These are phyloP conservation scores for Microctenopoma steveboyesi DNA, from an alignment of 2,797 vertebrate genomes.

Conservation along the genomic window DNA sequence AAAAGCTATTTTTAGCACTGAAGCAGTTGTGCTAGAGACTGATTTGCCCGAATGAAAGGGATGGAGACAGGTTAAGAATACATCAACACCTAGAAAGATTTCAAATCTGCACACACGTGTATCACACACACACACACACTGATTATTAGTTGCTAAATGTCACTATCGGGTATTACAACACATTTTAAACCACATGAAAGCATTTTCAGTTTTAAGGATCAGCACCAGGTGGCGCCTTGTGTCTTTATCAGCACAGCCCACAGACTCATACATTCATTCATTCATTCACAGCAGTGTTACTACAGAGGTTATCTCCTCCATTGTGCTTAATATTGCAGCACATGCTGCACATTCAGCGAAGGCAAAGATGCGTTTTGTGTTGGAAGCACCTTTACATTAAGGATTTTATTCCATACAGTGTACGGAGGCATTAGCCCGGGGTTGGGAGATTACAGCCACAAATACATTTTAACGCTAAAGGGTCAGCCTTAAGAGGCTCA, in stretches of 20 bases:
- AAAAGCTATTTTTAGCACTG: conserved; percentile 77
- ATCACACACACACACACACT: too few relatives aligned
- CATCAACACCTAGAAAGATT: conserved; percentile 42
- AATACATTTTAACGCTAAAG: background rate
- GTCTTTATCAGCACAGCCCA: conserved; percentile 4
- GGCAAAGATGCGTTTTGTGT: background rate
- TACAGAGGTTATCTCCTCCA: conserved; percentile 42
- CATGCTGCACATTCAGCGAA: conserved; percentile 37
- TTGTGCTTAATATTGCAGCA: conserved; percentile 44
- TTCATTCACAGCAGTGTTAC: conserved; percentile 50
- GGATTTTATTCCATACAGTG: background rate
- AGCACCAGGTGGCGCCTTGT: conserved; percentile 66
- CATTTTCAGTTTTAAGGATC: background rate
- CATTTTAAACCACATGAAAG: background rate
- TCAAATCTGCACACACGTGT: background rate
- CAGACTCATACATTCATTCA: conserved; percentile 44
- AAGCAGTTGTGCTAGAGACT: conserved; percentile 63
- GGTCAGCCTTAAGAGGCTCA: conserved; percentile 8
- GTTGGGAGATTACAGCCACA: background rate
- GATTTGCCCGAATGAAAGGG: conserved; percentile 57
- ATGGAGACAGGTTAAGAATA: conserved; percentile 53
- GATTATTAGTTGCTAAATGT: background rate
- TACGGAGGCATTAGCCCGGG: background rate
- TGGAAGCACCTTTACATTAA: background rate
- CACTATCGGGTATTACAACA: background rate